Conservation (phyloP, 2,888 invertebrate species). For the Therioaphis trifolii region DNA sequence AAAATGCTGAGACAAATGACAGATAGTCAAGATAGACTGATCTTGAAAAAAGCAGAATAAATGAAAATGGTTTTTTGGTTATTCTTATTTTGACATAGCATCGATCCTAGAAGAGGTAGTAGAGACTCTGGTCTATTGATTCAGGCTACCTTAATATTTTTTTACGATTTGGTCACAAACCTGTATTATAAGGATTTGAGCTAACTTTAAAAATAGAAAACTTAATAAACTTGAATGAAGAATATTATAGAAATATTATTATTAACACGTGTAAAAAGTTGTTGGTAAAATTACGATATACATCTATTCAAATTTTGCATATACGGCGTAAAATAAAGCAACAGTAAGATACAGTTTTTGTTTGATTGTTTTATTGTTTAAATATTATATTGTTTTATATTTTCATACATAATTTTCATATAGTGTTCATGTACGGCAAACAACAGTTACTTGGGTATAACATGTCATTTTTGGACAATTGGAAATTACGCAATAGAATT, state of each 20-base stretch:
- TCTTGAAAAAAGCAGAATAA: not conserved
- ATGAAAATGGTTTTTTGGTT: conserved; percentile 38
- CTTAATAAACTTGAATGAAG: too few relatives aligned
- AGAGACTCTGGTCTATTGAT: conserved; percentile 17
- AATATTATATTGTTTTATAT: too few relatives aligned
- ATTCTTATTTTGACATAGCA: conserved; percentile 22
- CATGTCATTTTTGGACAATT: conserved; percentile 38
- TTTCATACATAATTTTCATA: too few relatives aligned
- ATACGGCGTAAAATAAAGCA: too few relatives aligned
- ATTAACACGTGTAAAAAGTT: not conserved
- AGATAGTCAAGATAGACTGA: conserved; percentile 20
- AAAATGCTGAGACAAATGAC: conserved; percentile 51
- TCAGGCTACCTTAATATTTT: not conserved
- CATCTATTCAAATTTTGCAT: too few relatives aligned
- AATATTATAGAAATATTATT: not conserved
- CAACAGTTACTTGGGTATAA: conserved; percentile 32
- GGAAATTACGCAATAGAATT: conserved; percentile 15
- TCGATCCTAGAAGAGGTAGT: not conserved
- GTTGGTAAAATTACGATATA: not conserved
- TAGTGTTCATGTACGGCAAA: conserved; percentile 1
- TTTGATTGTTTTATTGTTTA: too few relatives aligned
- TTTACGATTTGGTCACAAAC: not conserved
- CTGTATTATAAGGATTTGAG: not conserved
- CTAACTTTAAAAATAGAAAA: too few relatives aligned
- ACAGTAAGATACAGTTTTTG: too few relatives aligned